Evolutionary conservation across 2,888 invertebrate species (phyloP).

Genomic region (Petrolisthes manimaculis): DNA sequence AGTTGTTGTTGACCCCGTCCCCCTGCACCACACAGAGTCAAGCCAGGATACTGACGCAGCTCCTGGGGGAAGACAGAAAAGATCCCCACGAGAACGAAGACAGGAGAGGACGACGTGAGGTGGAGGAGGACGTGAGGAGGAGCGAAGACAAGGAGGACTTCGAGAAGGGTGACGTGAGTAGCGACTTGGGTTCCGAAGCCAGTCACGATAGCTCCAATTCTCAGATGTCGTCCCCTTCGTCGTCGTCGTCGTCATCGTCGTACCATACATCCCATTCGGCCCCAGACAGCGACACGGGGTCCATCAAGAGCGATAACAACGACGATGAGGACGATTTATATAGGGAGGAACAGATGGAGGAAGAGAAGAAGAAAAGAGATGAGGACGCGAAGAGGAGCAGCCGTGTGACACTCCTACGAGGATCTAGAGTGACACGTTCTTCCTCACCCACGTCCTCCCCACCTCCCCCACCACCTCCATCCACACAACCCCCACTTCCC

Average conservation of each 20-base stretch:
- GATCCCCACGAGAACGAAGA: no score
- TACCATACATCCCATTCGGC: conserved; percentile 16
- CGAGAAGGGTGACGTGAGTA: conserved; percentile 51
- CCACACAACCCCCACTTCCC: neutral
- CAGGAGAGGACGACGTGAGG: neutral
- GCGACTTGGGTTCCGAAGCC: conserved; percentile 57
- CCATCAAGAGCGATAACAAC: conserved; percentile 46
- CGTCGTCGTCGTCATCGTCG: conserved; percentile 35
- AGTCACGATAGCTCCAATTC: conserved; percentile 47
- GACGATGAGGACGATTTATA: conserved; percentile 8
- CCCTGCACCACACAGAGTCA: conserved; percentile 38
- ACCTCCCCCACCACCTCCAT: neutral
- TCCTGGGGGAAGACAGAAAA: conserved; percentile 21
- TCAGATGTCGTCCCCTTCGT: conserved; percentile 35
- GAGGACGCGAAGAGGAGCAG: conserved; percentile 32
- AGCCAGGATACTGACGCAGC: conserved; percentile 44
- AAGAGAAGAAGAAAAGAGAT: conserved; percentile 68
- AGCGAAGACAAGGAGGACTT: conserved; percentile 10
- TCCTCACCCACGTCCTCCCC: no score
- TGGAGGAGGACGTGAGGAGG: neutral
- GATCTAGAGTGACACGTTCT: no score
- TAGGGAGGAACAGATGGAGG: conserved; percentile 67
- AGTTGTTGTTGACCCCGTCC: neutral
- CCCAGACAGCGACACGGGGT: conserved; percentile 52
- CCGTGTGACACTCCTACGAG: no score